Evolutionary conservation across 2,113 vertebrate genomes (phyloP), one percentile per base, ranked within the genome.

Genomic region (Pionites leucogaster): DNA sequence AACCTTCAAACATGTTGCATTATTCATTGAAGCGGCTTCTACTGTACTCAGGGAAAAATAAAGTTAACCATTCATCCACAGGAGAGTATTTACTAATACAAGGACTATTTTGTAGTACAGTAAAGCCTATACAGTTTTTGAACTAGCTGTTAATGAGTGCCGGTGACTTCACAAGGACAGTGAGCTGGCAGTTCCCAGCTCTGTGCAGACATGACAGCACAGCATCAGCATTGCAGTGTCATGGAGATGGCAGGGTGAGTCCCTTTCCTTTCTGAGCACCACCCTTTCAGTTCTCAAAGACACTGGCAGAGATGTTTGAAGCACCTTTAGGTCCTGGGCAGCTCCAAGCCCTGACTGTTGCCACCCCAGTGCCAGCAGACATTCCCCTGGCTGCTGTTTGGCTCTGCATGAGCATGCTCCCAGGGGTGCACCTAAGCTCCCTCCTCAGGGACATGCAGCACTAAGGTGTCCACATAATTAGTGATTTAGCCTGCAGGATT

Each of bases 301-400:
- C n/a, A 18, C 39, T 7, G 3, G 27, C 23, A 88, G 25, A 62
- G 41, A 29, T 22, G 17, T 27, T n/a, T 49, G 59, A 82, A 81
- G 19, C 5, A 57, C 42, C 42, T 69, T 72, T 74, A 27, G 31
- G 27, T 46, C 53, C 47, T 18, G n/a, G 47, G 17, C 52, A 42
- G 62, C 60, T 72, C 75, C n/a, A 33, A 47, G 37, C 42, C 29
- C 31, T 42, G 37, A n/a, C 11, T 72, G 47, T 25, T 37, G 31
- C n/a, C 24, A 33, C 7, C 13, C 13, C 1, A 2, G 57, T 2
- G 10, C 68, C 35, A 3, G 2, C 18, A 41, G 39, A n/a, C 2
- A 0, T 33, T 47, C 35, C 71, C 71, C 82, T 28, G n/a, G 72
- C 35, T 67, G 50, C 49, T 68, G 37, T 49, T n/a, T 1, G 5